Percentiles rank a stretch among this genome's conserved stretches.
These are phyloP conservation scores for Caracal caracal DNA, from an alignment of 2,113 vertebrate genomes.

Conservation along the genomic window DNA sequence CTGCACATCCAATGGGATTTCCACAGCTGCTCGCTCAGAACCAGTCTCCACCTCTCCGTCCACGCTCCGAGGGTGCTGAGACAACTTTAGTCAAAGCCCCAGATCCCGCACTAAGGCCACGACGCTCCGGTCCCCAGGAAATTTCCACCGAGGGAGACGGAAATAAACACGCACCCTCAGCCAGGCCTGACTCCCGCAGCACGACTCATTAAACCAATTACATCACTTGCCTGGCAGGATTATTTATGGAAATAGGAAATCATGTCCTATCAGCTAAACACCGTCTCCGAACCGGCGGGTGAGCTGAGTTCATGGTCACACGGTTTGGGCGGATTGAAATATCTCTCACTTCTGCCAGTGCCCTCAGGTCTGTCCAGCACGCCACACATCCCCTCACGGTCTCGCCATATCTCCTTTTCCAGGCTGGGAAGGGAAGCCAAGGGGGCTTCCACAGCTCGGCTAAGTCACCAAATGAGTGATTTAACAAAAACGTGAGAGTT, in stretches of 20 bases:
- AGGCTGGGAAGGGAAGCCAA: not conserved
- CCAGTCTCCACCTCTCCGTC: fast-evolving
- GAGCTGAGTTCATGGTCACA: not conserved
- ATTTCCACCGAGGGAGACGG: constrained; percentile 23
- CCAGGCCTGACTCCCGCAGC: constrained; percentile 40
- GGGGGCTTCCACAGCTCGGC: not conserved
- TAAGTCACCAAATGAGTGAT: not conserved
- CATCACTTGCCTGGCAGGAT: constrained; percentile 41
- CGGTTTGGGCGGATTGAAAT: fast-evolving
- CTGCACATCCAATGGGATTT: fast-evolving
- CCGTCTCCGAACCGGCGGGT: not conserved
- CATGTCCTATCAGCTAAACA: not conserved
- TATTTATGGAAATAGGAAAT: constrained; percentile 52
- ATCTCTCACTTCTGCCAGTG: not conserved
- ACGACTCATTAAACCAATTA: constrained; percentile 58
- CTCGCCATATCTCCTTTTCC: not conserved
- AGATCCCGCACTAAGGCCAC: too few species aligned
- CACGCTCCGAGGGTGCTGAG: fast-evolving
- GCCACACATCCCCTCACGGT: not conserved
- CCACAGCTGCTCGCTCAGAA: too few species aligned
- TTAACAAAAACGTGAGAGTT: not conserved
- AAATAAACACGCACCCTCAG: not conserved
- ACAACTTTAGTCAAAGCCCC: not conserved
- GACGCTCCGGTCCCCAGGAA: not conserved
- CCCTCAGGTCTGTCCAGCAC: not conserved